Evolutionary conservation across 2,888 invertebrate genomes (phyloP), one percentile per base, ranked within the genome.

Genomic region (Arctia plantaginis): DNA sequence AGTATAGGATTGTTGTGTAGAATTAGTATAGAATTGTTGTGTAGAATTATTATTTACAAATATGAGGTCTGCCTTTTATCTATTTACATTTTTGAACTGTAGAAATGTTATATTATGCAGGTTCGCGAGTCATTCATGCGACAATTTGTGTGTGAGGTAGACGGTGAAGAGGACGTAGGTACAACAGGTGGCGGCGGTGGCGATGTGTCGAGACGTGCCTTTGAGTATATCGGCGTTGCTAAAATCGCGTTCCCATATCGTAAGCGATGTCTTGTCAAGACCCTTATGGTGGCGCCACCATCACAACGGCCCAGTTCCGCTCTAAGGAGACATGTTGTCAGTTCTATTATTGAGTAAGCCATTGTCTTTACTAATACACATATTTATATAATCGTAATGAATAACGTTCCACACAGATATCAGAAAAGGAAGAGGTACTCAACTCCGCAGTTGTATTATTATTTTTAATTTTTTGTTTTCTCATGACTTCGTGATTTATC

Each of bases 121-220:
- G 98, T 99, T 6, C 97, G 99, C 64, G 99, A 99, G 92, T 99
- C 99, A 84, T 99, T 99, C 92, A 99, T 99, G 98, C 97, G 99
- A 13, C 99, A 99, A 92, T 99, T 99, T 93, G 98, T 99, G 1
- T 98, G 97, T 85, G 98, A 98, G 89, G 97, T 98, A 72, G 98
- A 98, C 88, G 98, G 97, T 44, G 98, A 98, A 72, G 98, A 98
- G 89, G 97, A 97, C 80, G 93, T 80, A 64, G 82, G 80, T 3
- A 84, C 83, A 30, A 78, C 84, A 7, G 82, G 80, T 74, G 82
- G 80, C 59, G 47, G 65, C 12, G 79, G 79, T 66, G 83, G 85
- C 8, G 93, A 92, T 74, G 87, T 90, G 64, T 91, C 93, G 39
- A 90, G 94, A 0, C 92, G 95, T 71, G 94, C 94, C 6, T 90